A percentile compares a stretch with the other conserved stretches of the same genome.
These are phyloP conservation scores for Coptodon rendalli DNA, from an alignment of 2,113 vertebrate genomes.

Conservation along the genomic window DNA sequence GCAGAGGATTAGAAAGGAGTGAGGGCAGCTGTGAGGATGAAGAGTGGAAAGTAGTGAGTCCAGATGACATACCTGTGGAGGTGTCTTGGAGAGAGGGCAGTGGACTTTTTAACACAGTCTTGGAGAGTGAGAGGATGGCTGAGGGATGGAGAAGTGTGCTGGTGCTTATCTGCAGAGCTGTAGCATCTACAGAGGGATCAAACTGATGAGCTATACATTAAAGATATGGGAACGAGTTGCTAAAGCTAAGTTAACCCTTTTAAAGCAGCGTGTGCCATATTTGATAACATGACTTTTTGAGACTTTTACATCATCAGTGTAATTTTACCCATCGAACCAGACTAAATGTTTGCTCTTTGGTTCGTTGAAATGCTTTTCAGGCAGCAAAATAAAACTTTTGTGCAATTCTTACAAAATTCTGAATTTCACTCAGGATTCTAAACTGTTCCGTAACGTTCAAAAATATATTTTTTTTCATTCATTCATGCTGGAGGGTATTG, in stretches of 20 bases:
- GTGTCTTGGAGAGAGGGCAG: background rate
- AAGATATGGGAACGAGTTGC: background rate
- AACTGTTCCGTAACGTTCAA: background rate
- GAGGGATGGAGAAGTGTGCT: background rate
- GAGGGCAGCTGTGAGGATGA: background rate
- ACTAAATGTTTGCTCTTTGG: background rate
- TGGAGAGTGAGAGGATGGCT: background rate
- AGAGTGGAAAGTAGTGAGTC: background rate
- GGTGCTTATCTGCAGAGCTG: background rate
- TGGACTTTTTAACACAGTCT: background rate
- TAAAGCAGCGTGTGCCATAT: background rate
- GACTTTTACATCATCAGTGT: background rate
- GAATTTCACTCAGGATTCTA: background rate
- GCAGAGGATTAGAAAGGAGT: background rate
- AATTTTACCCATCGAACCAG: background rate
- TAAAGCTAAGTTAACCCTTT: background rate
- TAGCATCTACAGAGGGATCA: background rate
- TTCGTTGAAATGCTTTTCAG: background rate
- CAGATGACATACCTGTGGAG: background rate
- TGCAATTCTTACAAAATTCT: background rate
- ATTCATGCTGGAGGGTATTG: background rate
- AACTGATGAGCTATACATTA: too few species aligned
- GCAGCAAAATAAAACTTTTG: background rate
- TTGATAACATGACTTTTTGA: background rate
- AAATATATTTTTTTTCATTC: background rate